Conservation (phyloP, 2,888 invertebrate species). For the Dione vanillae region DNA sequence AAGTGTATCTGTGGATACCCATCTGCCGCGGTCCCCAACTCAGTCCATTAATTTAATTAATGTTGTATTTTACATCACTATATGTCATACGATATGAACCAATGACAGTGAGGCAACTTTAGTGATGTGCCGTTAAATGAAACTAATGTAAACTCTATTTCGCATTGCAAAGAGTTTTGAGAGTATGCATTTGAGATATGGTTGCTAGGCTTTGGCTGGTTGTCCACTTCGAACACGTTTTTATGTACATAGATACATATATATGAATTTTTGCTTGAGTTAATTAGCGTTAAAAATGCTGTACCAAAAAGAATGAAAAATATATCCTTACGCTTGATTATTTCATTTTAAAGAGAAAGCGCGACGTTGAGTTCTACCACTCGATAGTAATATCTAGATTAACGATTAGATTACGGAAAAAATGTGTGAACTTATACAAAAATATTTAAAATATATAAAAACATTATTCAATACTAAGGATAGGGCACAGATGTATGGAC, state of each 20-base stretch:
- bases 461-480: too few species aligned
- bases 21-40: constrained; percentile 48
- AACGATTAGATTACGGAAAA: too few species aligned
- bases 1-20: constrained; percentile 40
- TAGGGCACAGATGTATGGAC: too few species aligned
- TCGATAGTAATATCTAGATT: too few species aligned
- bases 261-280: constrained; percentile 49
- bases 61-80: constrained; percentile 52
- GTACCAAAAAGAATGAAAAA: background rate
- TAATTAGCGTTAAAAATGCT: constrained; percentile 55
- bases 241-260: constrained; percentile 45
- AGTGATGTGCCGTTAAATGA: background rate
- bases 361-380: too few species aligned
- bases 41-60: constrained; percentile 59
- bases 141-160: constrained; percentile 30
- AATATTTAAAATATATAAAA: too few species aligned
- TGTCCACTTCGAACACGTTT: constrained; percentile 50
- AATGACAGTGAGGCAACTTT: background rate
- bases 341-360: background rate
- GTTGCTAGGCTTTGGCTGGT: constrained; percentile 46
- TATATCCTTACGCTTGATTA: too few species aligned
- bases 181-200: constrained; percentile 19
- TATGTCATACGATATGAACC: constrained; percentile 41
- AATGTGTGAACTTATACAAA: too few species aligned
- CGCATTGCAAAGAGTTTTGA: constrained; percentile 20